Conservation (phyloP, 2,113 vertebrate species). For the Puntigrus tetrazona region DNA sequence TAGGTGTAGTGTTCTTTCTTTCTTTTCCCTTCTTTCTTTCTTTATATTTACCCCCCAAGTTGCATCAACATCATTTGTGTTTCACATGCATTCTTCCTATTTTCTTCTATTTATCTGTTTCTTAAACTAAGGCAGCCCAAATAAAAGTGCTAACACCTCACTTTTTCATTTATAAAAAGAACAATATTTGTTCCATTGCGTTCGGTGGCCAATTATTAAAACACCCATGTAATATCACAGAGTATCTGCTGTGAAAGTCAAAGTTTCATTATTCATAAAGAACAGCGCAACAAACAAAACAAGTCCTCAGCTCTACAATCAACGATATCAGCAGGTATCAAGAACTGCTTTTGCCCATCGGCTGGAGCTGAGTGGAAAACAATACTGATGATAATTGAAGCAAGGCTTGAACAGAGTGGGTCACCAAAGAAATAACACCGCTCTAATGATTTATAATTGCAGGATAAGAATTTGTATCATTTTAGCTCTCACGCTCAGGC, state of each 20-base stretch:
- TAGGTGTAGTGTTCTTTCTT: no score
- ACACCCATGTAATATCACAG: not conserved
- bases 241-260: conserved; percentile 23
- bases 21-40: no score
- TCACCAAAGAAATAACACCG: conserved; percentile 70
- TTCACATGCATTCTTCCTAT: not conserved
- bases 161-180: not conserved
- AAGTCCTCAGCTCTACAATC: conserved; percentile 27
- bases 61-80: not conserved
- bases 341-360: conserved; percentile 42
- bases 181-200: not conserved
- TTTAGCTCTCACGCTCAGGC: conserved; percentile 63
- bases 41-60: not conserved
- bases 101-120: no score
- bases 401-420: conserved; percentile 56
- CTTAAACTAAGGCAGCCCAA: not conserved
- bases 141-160: not conserved
- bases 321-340: conserved; percentile 31
- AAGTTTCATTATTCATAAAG: conserved; percentile 26
- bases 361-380: conserved; percentile 54
- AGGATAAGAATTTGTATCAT: conserved; percentile 68
- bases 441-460: conserved; percentile 68
- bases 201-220: not conserved
- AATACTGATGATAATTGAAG: conserved; percentile 62
- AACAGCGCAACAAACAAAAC: conserved; percentile 12